Conservation (phyloP, 2,113 vertebrate species). For the Notothenia coriiceps region DNA sequence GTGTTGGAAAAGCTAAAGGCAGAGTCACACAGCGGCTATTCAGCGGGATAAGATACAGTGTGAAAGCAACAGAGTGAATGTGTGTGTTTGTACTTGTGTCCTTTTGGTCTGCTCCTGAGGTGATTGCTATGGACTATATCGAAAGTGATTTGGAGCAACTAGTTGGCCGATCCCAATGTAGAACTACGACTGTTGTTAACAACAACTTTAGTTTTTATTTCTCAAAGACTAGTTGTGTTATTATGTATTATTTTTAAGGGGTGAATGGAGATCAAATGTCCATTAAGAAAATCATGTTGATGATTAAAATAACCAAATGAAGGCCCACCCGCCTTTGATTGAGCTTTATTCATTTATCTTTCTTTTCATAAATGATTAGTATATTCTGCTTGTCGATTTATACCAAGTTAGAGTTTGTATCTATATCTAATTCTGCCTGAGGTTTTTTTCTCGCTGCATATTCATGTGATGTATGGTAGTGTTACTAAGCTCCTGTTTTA, state of each 20-base stretch:
- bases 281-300: no score
- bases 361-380: no score
- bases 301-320: no score
- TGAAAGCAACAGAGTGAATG: constrained; percentile 12
- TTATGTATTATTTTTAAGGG: background rate
- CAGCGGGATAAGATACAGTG: background rate
- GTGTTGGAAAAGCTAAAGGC: background rate
- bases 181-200: background rate
- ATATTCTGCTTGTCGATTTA: no score
- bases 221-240: background rate
- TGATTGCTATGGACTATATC: constrained; percentile 23
- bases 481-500: no score
- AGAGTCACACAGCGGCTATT: background rate
- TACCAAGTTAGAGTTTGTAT: no score
- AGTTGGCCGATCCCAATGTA: background rate
- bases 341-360: no score
- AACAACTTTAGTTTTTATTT: no score
- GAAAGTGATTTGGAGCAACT: constrained; percentile 26
- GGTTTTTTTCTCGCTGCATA: no score
- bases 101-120: background rate
- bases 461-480: no score
- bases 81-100: background rate
- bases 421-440: no score
- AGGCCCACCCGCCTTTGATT: no score
- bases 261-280: background rate